A percentile compares a stretch with the other conserved stretches of the same genome.
Evolutionary conservation across 2,113 vertebrate species (phyloP).

Genomic region (Grantiella picta): DNA sequence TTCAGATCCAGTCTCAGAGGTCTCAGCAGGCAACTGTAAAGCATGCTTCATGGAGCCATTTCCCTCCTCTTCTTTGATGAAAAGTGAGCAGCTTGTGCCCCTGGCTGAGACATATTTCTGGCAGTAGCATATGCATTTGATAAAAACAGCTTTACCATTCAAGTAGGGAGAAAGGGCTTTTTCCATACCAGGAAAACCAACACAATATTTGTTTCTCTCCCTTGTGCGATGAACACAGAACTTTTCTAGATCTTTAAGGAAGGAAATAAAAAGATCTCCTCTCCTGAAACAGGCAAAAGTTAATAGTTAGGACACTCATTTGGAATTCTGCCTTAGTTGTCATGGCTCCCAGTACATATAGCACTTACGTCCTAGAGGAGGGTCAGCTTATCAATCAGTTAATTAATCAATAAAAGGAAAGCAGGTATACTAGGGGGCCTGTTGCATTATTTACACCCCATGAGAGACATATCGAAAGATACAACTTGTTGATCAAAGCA

Average conservation of each 20-base stretch:
- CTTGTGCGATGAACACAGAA: not conserved
- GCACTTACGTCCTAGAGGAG: not conserved
- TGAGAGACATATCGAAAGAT: not conserved
- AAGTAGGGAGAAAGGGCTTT: not conserved
- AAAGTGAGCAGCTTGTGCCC: not conserved
- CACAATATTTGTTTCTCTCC: not conserved
- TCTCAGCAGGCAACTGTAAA: slow-evolving; percentile 8
- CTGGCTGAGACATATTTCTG: slow-evolving; percentile 8
- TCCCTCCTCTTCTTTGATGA: slow-evolving; percentile 19
- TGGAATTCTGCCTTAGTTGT: not conserved
- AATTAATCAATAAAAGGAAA: not conserved
- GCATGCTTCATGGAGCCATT: not conserved
- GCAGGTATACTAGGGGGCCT: not conserved
- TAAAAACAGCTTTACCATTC: not conserved
- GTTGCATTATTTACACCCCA: not conserved
- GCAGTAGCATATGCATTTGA: not conserved
- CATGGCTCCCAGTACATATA: not conserved
- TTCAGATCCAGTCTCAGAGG: not conserved
- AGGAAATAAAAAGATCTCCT: not conserved
- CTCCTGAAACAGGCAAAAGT: not conserved
- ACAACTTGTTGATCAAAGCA: not conserved
- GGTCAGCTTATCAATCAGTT: not conserved
- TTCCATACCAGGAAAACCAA: not conserved
- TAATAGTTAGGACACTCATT: not conserved
- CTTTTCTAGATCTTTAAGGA: not conserved